Evolutionary conservation across 2,113 vertebrate species (phyloP).

Genomic region (Dicrurus megarhynchus): DNA sequence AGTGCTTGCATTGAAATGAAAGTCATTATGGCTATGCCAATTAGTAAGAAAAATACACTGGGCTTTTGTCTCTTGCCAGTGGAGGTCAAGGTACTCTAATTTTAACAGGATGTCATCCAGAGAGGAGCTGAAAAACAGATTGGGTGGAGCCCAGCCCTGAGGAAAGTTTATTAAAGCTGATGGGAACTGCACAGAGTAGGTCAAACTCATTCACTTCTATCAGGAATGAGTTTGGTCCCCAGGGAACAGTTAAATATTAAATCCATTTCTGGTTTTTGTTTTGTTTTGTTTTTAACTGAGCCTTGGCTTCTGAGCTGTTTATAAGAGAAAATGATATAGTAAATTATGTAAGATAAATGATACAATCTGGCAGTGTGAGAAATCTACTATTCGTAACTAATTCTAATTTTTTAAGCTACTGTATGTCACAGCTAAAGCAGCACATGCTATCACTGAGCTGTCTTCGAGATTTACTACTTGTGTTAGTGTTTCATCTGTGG

Average conservation of each 20-base stretch:
- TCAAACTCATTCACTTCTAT: constrained; percentile 24
- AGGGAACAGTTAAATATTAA: constrained; percentile 18
- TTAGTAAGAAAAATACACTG: constrained; percentile 35
- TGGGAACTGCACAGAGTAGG: constrained; percentile 9
- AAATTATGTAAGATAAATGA: constrained; percentile 55
- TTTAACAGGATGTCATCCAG: neutral
- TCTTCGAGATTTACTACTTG: constrained; percentile 59
- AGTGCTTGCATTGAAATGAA: neutral
- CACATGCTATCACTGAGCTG: constrained; percentile 64
- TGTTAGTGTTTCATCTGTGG: constrained; percentile 52
- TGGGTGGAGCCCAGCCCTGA: neutral
- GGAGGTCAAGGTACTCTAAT: constrained; percentile 14
- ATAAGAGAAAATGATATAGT: constrained; percentile 59
- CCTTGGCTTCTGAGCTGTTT: constrained; percentile 57
- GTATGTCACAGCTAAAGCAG: constrained; percentile 59
- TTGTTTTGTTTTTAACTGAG: neutral
- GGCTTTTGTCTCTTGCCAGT: constrained; percentile 2
- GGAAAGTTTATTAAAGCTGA: constrained; percentile 8
- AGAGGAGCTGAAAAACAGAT: neutral
- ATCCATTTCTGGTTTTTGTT: constrained; percentile 54
- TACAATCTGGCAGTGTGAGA: constrained; percentile 44
- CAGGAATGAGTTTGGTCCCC: neutral
- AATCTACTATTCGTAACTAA: constrained; percentile 64
- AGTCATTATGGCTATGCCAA: neutral
- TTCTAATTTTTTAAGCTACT: constrained; percentile 67